Evolutionary conservation across 2,113 vertebrate species (phyloP), one percentile per base, ranked within the genome.

Genomic region (Columba livia): DNA sequence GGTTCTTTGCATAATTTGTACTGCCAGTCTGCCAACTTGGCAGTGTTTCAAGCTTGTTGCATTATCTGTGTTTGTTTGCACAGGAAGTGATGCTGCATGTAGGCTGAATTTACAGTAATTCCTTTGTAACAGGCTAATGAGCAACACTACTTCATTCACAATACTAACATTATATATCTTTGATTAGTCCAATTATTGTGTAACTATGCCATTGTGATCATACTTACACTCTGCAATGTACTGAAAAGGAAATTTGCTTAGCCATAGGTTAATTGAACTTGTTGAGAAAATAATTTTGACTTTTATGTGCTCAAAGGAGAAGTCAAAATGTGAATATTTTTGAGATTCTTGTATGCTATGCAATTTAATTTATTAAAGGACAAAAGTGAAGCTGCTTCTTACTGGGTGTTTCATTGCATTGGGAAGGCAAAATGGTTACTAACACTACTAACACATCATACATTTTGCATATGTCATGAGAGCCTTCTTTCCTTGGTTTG

Each of bases 1-100:
- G 72, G 93, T 97, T 97, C 54, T 78, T 88, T 97, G 97, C 97
- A 96, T 98, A 96, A 97, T 98, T 97, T 96, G 89, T 96, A 82
- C 88, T 88, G 88, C 96, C 91, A 97, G 80, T 96, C 95, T 98
- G 96, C 93, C 92, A 88, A 48, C 87, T 95, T 97, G 95, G 95
- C 97, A 94, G 79, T 53, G 80, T 94, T 97, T 98, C 95, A 94
- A 89, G 93, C 79, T 93, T 95, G 74, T 86, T 94, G 82, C 87
- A 92, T 97, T 96, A 96, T 95, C 86, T 88, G 17, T 96, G 77
- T 97, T 82, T 96, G 78, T 96, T 97, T 97, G 94, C 87, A 74
- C 84, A 96, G 96, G 94, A 98, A 97, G 93, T 88, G 93, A 89
- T 95, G 88, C 47, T 85, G 70, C 66, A 88, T 7, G 9, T 90